Evolutionary conservation across 2,888 invertebrate genomes (phyloP), one percentile per base, ranked within the genome.

Genomic region (Lithophane socia): DNA sequence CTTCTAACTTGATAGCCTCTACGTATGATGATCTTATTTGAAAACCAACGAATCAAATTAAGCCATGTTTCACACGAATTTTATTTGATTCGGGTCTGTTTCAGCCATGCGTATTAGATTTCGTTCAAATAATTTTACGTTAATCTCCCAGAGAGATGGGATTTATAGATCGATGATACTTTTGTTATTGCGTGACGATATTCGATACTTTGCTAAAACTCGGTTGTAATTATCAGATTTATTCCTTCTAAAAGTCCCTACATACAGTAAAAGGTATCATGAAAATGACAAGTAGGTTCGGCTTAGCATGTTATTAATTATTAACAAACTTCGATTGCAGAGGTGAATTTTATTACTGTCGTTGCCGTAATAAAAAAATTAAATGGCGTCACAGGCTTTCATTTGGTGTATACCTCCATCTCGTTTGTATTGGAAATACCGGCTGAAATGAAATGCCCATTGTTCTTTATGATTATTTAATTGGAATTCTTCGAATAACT

Each of bases 1-100:
- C 68, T 75, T 73, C 52, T 73, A 64, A 75, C 75, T 77, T 61
- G 68, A 80, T 82, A 79, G 72, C 56, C 68, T 73, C 63, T 61
- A 74, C n/a, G 42, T 60, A 86, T 73, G 42, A 65, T 76, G 75
- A 77, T 77, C 75, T 52, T 64, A 80, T 86, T 77, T 74, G 65
- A 83, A 85, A 79, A 84, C 74, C 83, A 71, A 70, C 75, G 63
- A 86, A 84, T 84, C 73, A 77, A 83, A 83, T 83, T 81, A 81
- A 75, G 68, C 49, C 65, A 70, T 80, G 75, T 77, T 87, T 82
- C 80, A 85, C 87, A 76, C 80, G 61, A 73, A 69, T 79, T 80
- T 79, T 81, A 86, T 87, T 82, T 74, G 69, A 80, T 78, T 80
- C 64, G 63, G 64, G 74, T 80, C 74, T 72, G 66, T 80, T 81